Evolutionary conservation across 1,140 invertebrate species (phyloP), one percentile per base, ranked within the genome.

Genomic region (Pseudomyrmex flavicornis): DNA sequence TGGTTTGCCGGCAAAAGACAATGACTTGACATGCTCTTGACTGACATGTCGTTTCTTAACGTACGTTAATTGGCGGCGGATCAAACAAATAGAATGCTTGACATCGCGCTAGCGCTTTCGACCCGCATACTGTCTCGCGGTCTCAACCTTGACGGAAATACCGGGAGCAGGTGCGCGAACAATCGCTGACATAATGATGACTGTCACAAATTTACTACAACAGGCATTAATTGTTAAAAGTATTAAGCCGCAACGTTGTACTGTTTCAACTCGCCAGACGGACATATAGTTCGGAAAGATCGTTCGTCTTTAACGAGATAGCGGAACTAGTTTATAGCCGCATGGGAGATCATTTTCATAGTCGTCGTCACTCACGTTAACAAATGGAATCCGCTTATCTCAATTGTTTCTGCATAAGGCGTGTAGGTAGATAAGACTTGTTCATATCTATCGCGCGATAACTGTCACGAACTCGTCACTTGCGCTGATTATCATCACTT

Each of bases 11-110:
- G 66, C 66, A 77, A 77, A 56, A 77, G 62, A 56, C 66, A 80
- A 80, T 80, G 54, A 70, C 12, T 15, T 70, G 59, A 69, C 46
- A 59, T 80, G 44, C 66, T 35, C 35, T 7, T 35, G 5, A 35
- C 35, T 70, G 44, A 72, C 66, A 70, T 68, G 65, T 58, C n/a
- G 17, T 54, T n/a, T 13, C 9, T 13, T 76, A 54, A 76, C 20
- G 52, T 20, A 22, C 44, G 69, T 80, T 80, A 72, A 72, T 80
- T 70, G 76, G 20, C 54, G 66, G 76, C 76, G 66, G 66, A 70
- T 72, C 54, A 72, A 80, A 70, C 65, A 79, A 70, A 58, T 79
- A 48, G 54, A 70, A 70, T 70, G 48, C 15, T 50, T 68, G 13
- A 62, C n/a, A 48, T 84, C 46, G 63, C 46, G 12, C 15, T 80